These are phyloP conservation scores for Netelia inedita DNA, from an alignment of 2,888 invertebrate species.

Conservation along the genomic window DNA sequence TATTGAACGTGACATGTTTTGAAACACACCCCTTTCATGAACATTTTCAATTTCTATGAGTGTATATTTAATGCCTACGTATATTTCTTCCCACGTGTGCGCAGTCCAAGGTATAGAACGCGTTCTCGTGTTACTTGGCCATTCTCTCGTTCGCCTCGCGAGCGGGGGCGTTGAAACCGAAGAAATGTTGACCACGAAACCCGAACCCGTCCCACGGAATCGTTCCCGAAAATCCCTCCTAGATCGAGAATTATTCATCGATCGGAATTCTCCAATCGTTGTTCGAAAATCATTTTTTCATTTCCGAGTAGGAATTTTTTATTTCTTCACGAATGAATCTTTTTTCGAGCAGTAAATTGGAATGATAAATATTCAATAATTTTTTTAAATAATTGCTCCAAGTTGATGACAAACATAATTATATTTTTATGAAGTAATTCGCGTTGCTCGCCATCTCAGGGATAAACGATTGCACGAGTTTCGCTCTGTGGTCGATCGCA, in stretches of 20 bases:
- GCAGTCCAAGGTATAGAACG: constrained; percentile 75
- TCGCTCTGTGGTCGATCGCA: constrained; percentile 17
- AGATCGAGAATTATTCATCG: constrained; percentile 2
- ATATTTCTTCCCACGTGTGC: constrained; percentile 84
- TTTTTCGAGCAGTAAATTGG: background rate
- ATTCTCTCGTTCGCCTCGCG: constrained; percentile 71
- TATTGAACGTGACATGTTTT: constrained; percentile 85
- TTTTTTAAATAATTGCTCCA: constrained; percentile 2
- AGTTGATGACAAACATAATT: background rate
- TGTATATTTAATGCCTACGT: constrained; percentile 76
- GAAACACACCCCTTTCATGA: constrained; percentile 83
- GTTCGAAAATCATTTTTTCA: background rate
- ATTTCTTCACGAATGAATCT: constrained; percentile 4
- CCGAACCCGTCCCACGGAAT: constrained; percentile 49
- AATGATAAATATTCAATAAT: background rate
- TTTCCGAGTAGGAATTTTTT: background rate
- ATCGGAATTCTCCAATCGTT: background rate
- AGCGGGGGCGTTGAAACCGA: constrained; percentile 72
- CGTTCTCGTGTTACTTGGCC: constrained; percentile 79
- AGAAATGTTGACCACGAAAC: constrained; percentile 82
- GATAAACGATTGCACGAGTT: constrained; percentile 20
- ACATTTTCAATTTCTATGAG: constrained; percentile 81
- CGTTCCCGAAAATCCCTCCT: constrained; percentile 60
- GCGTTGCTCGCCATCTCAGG: background rate
- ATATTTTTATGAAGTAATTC: background rate